Conservation (phyloP, 35 echinoderm and acorn worm genomes). For the Lytechinus variegatus region DNA sequence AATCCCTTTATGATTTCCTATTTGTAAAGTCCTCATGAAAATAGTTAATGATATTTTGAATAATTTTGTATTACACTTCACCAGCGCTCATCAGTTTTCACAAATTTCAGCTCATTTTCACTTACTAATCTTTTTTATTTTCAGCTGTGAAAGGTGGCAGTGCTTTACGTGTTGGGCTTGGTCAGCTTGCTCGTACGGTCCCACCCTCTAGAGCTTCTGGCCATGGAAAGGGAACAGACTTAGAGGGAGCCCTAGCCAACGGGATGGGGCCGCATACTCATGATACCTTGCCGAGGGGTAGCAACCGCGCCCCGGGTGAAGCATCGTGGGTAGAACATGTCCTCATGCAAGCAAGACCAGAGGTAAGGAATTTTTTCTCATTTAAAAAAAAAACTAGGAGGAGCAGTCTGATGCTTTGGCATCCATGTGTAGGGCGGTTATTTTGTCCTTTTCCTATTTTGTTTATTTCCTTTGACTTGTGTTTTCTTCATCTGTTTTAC, state of each 20-base stretch:
- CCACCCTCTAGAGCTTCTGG: not conserved
- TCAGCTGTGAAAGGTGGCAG: slow-evolving; percentile 43
- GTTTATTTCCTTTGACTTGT: too few species aligned
- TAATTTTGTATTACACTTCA: too few species aligned
- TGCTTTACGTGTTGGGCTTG: slow-evolving; percentile 19
- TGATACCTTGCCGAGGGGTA: slow-evolving; percentile 46
- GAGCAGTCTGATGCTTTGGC: too few species aligned
- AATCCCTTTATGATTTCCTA: too few species aligned
- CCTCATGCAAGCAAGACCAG: not conserved
- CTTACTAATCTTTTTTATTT: not conserved
- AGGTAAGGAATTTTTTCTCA: not conserved
- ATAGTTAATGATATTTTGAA: too few species aligned
- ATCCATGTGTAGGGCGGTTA: too few species aligned
- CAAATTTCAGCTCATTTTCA: not conserved
- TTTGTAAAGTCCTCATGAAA: too few species aligned
- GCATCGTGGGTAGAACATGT: slow-evolving; percentile 26
- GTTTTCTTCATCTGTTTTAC: too few species aligned
- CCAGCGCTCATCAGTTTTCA: too few species aligned
- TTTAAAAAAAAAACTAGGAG: too few species aligned
- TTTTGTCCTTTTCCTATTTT: too few species aligned
- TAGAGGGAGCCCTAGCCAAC: slow-evolving; percentile 6
- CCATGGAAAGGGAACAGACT: slow-evolving; percentile 22
- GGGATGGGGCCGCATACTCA: slow-evolving; percentile 33
- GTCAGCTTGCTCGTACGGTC: not conserved
- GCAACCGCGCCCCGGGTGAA: slow-evolving; percentile 34